A percentile compares a stretch with the other conserved stretches of the same genome.
phyloP scores from a whole-genome alignment of 2,888 invertebrate species.

The Mythimna impura region DNA sequence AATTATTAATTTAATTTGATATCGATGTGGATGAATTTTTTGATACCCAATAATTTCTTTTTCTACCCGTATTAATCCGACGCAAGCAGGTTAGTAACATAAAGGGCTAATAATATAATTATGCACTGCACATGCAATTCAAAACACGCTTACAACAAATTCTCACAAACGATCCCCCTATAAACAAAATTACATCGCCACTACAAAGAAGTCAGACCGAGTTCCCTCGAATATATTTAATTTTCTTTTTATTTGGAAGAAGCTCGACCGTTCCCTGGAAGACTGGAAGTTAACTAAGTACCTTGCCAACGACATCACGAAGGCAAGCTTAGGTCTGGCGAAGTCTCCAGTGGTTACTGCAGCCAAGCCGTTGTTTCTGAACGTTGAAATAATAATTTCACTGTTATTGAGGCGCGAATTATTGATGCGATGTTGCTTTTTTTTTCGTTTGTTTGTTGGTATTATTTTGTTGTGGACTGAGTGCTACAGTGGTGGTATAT shows the following conservation, averaged over 20 bases:
- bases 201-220: slow-evolving; percentile 28
- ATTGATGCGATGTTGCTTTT: slow-evolving; percentile 38
- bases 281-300: slow-evolving; percentile 75
- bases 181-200: slow-evolving; percentile 24
- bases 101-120: too few relatives aligned
- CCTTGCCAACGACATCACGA: slow-evolving; percentile 67
- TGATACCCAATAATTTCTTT: too few relatives aligned
- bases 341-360: slow-evolving; percentile 59
- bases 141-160: slow-evolving; percentile 7
- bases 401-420: slow-evolving; percentile 58
- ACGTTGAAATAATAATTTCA: slow-evolving; percentile 59
- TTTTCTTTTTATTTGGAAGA: slow-evolving; percentile 72
- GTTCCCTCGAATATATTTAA: slow-evolving; percentile 69
- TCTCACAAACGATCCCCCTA: slow-evolving; percentile 14
- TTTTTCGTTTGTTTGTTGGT: not conserved
- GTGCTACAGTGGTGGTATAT: not conserved
- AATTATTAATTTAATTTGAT: too few relatives aligned
- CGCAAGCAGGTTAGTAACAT: too few relatives aligned
- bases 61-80: too few relatives aligned
- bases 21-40: too few relatives aligned
- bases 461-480: not conserved
- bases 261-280: slow-evolving; percentile 67
- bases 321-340: slow-evolving; percentile 63
- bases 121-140: not conserved
- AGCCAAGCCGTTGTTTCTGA: slow-evolving; percentile 65